Base-by-base conservation (phyloP, 1,140 invertebrate genomes). In the Ericerus pela region DNA sequence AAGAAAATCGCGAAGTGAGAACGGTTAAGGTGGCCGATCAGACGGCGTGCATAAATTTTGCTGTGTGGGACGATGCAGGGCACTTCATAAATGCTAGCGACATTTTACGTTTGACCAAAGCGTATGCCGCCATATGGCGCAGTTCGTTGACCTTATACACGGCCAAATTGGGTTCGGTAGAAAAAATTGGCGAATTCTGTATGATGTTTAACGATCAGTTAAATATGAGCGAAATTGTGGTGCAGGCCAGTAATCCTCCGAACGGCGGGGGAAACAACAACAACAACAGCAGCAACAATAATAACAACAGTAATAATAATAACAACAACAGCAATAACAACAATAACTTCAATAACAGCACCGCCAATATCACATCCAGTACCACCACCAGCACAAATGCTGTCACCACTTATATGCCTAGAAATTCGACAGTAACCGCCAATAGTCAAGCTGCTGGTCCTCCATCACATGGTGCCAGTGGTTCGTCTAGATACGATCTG, bases 51-150 rank as follows among this genome's bases (percentile, higher is more conserved):
- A 88, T 97, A 47, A 96, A 96, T 71, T 78, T 95, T 18, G 94
- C 90, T 1, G 80, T 96, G 51, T 97, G 93, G 93, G 92, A 96
- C 70, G 91, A 96, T 64, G 83, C 87, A 0, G 92, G 93, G 1
- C 80, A 85, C 52, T 73, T 89, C 33, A 70, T 98, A 54, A 68
- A 76, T 57, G 85, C 90, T 2, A 92, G 92, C 6, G 93, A 96
- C 68, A 96, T 97, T 43, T 85, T 95, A 56, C 76, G 82, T 59
- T 70, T 96, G 24, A 88, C 84, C 1, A 89, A 89, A 67, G 88
- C 88, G 18, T 96, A 96, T 69, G 82, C 89, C 1, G 83, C 83
- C 0, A 71, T 94, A 27, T 96, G 87, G 84, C 83, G 92, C 57
- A 82, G 84, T 37, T 91, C 85, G 63, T 72, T 96, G 20, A 97